A percentile compares a stretch with the other conserved stretches of the same genome.
Evolutionary conservation across 2,113 vertebrate genomes (phyloP).

Genomic region (Bos taurus): ARS-UCD2.0 NC_037328.1:89191501-89192000

Average conservation of each 20-base stretch:
- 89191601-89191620: slow-evolving; percentile 62
- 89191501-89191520: slow-evolving; percentile 58
- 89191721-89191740: slow-evolving; percentile 7
- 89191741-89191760: neutral
- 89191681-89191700: slow-evolving; percentile 31
- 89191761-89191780: neutral
- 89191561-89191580: slow-evolving; percentile 42
- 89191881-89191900: neutral
- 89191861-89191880: neutral
- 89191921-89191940: neutral
- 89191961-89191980: neutral
- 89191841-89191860: neutral
- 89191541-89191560: slow-evolving; percentile 65
- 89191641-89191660: slow-evolving; percentile 2
- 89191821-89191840: neutral
- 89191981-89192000: neutral
- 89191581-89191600: slow-evolving; percentile 64
- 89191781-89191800: neutral
- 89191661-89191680: slow-evolving; percentile 1
- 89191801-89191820: neutral
- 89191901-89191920: neutral
- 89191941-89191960: neutral
- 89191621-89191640: slow-evolving; percentile 26
- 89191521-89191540: slow-evolving; percentile 65
- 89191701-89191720: neutral